phyloP scores from a whole-genome alignment of 2,888 invertebrate species.

The Ephialtes manifestator region DNA sequence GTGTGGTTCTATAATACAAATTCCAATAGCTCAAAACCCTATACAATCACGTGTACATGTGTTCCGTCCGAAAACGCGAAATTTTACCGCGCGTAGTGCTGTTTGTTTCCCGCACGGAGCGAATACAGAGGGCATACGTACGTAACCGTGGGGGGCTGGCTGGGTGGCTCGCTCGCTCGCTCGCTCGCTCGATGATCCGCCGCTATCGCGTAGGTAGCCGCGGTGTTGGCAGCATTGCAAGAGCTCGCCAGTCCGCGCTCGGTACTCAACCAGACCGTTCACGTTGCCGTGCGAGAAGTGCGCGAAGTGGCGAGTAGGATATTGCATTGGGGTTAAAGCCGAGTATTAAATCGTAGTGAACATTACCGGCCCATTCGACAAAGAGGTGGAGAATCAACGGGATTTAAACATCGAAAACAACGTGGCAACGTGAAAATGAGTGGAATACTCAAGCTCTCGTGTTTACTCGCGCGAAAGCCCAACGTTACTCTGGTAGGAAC shows the following conservation, averaged over 20 bases:
- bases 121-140: neutral
- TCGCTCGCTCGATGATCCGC: conserved; percentile 17
- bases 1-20: too few species aligned
- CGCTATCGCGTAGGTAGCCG: conserved; percentile 16
- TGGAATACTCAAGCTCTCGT: conserved; percentile 81
- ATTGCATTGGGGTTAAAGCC: conserved; percentile 62
- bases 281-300: conserved; percentile 82
- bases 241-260: conserved; percentile 62
- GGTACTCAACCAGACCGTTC: conserved; percentile 77
- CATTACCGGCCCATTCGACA: neutral
- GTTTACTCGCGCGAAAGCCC: conserved; percentile 78
- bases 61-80: too few species aligned
- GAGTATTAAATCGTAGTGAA: neutral
- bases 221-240: conserved; percentile 65
- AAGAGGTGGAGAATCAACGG: neutral
- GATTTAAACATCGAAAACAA: conserved; percentile 16
- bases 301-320: conserved; percentile 76
- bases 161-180: too few species aligned
- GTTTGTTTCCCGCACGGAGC: too few species aligned
- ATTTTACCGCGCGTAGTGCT: too few species aligned
- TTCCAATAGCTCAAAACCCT: too few species aligned
- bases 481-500: conserved; percentile 75
- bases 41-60: too few species aligned
- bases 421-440: conserved; percentile 77
- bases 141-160: conserved; percentile 21